phyloP scores from a whole-genome alignment of 2,888 invertebrate species.

The Morpho helenor region DNA sequence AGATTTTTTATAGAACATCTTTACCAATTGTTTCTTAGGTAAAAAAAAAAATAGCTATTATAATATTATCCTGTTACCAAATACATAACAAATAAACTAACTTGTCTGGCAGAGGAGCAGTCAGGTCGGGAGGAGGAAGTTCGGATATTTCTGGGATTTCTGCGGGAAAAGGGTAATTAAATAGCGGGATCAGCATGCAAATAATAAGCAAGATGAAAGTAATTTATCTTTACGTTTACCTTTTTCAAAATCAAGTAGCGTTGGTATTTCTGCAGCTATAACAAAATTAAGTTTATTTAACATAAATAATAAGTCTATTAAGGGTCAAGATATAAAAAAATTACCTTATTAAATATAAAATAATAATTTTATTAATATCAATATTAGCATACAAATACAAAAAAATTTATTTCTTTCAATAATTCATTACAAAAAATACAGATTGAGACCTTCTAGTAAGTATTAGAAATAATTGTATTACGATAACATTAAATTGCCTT shows the following conservation, averaged over 20 bases:
- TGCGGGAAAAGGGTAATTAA: slow-evolving; percentile 36
- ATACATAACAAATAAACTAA: slow-evolving; percentile 41
- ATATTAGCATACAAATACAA: not conserved
- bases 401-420: too few species aligned
- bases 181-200: not conserved
- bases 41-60: not conserved
- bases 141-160: slow-evolving; percentile 64
- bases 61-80: not conserved
- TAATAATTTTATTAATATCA: not conserved
- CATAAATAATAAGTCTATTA: not conserved
- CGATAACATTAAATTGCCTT: too few species aligned
- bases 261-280: slow-evolving; percentile 40
- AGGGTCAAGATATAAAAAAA: too few species aligned
- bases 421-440: too few species aligned
- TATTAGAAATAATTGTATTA: too few species aligned
- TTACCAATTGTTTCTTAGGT: not conserved
- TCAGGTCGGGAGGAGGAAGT: slow-evolving; percentile 52
- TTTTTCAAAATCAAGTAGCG: slow-evolving; percentile 47
- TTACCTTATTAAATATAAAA: not conserved
- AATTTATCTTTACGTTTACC: slow-evolving; percentile 27
- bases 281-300: not conserved
- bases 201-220: not conserved
- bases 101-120: slow-evolving; percentile 48
- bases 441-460: too few species aligned
- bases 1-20: not conserved